phyloP scores from a whole-genome alignment of 2,797 vertebrate genomes.

The Staurois parvus region DNA sequence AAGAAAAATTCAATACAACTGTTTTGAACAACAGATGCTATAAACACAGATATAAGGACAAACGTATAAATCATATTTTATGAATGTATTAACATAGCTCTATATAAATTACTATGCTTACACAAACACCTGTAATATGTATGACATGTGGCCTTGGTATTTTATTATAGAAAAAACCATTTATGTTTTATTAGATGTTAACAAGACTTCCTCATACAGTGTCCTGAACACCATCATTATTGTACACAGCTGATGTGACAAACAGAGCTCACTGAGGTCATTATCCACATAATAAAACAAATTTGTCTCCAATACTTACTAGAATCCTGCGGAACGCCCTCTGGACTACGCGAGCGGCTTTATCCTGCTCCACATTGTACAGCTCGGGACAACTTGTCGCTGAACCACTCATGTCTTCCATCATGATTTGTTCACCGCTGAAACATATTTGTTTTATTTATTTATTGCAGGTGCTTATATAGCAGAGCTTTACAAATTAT shows the following conservation, averaged over 20 bases:
- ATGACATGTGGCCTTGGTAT: not conserved
- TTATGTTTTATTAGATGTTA: not conserved
- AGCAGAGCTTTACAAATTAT: too few species aligned
- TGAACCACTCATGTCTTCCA: constrained; percentile 3
- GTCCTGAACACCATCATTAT: not conserved
- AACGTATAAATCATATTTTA: too few species aligned
- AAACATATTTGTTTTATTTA: too few species aligned
- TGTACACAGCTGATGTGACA: not conserved
- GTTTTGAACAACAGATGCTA: too few species aligned
- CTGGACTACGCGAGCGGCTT: constrained; percentile 40
- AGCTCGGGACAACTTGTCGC: not conserved
- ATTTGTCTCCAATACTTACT: constrained; percentile 11
- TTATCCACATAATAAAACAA: not conserved
- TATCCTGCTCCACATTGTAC: constrained; percentile 7
- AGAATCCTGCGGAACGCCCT: constrained; percentile 40
- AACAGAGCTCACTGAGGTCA: not conserved
- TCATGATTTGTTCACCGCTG: not conserved
- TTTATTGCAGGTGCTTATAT: too few species aligned
- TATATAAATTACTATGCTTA: not conserved
- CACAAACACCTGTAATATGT: not conserved
- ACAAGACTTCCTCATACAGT: not conserved
- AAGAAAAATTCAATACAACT: too few species aligned
- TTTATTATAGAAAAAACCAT: too few species aligned
- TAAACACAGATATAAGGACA: too few species aligned
- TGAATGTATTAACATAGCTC: too few species aligned